These are phyloP conservation scores for Hemaris fuciformis DNA, from an alignment of 2,888 invertebrate genomes.

Conservation along the genomic window DNA sequence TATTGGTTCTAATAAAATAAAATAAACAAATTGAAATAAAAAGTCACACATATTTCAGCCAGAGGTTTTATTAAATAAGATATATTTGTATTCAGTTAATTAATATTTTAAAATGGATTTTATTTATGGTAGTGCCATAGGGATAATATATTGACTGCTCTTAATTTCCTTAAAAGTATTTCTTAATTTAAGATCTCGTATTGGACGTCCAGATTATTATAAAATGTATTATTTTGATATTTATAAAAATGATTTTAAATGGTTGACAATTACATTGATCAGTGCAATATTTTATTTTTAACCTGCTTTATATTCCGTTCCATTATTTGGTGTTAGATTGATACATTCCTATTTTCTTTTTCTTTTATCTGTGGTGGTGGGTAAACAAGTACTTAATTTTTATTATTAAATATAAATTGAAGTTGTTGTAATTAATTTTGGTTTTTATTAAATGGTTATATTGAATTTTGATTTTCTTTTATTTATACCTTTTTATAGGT, in stretches of 20 bases:
- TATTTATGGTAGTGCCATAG: slow-evolving; percentile 64
- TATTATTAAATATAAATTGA: slow-evolving; percentile 49
- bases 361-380: slow-evolving; percentile 53
- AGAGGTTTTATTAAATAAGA: slow-evolving; percentile 18
- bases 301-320: slow-evolving; percentile 6
- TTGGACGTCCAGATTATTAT: slow-evolving; percentile 44
- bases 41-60: neutral
- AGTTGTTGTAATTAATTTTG: slow-evolving; percentile 57
- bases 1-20: neutral
- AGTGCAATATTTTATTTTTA: slow-evolving; percentile 10
- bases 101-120: slow-evolving; percentile 40
- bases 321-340: slow-evolving; percentile 17
- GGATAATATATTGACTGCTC: slow-evolving; percentile 42
- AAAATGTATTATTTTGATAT: slow-evolving; percentile 15
- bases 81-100: slow-evolving; percentile 35
- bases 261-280: neutral
- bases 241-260: neutral
- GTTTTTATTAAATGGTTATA: slow-evolving; percentile 76
- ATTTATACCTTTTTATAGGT: slow-evolving; percentile 35
- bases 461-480: slow-evolving; percentile 53
- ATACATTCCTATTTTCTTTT: slow-evolving; percentile 31
- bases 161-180: slow-evolving; percentile 31
- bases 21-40: neutral
- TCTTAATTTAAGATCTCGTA: slow-evolving; percentile 45
- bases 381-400: slow-evolving; percentile 61